Evolutionary conservation across 35 echinoderm and acorn worm species (phyloP).

Genomic region (Apostichopus californicus): DNA sequence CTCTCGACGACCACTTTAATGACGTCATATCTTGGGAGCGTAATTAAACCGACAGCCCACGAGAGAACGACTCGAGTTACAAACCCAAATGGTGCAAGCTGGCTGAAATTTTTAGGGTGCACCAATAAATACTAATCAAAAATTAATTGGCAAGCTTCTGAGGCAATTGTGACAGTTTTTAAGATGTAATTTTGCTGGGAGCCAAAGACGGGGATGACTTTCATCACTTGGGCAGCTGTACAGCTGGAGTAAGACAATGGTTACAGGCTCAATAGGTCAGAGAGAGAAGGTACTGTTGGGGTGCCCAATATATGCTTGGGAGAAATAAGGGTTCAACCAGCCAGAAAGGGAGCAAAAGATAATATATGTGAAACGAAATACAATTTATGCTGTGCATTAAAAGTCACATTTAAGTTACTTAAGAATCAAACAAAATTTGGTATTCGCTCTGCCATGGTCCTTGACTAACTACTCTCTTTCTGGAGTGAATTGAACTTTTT

Average conservation of each 20-base stretch:
- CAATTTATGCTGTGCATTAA: no score
- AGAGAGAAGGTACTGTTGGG: background rate
- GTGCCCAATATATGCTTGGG: background rate
- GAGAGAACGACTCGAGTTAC: background rate
- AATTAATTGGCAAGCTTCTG: constrained; percentile 47
- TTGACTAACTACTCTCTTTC: no score
- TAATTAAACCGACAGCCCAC: background rate
- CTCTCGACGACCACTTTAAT: background rate
- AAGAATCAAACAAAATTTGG: no score
- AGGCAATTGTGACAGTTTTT: constrained; percentile 30
- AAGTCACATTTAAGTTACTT: no score
- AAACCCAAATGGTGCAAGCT: background rate
- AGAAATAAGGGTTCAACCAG: no score
- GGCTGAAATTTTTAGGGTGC: background rate
- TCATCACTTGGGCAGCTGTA: constrained; percentile 18
- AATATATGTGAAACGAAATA: no score
- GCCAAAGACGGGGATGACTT: constrained; percentile 39
- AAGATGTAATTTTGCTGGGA: constrained; percentile 20
- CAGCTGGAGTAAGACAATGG: background rate
- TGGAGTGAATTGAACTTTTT: no score
- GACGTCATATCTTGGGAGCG: background rate
- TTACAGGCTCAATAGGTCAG: constrained; percentile 28
- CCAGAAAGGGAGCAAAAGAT: no score
- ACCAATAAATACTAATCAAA: constrained; percentile 37
- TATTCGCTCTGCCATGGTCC: no score